Evolutionary conservation across 1,140 invertebrate genomes (phyloP), one percentile per base, ranked within the genome.

Genomic region (Plectus sambesii): DNA sequence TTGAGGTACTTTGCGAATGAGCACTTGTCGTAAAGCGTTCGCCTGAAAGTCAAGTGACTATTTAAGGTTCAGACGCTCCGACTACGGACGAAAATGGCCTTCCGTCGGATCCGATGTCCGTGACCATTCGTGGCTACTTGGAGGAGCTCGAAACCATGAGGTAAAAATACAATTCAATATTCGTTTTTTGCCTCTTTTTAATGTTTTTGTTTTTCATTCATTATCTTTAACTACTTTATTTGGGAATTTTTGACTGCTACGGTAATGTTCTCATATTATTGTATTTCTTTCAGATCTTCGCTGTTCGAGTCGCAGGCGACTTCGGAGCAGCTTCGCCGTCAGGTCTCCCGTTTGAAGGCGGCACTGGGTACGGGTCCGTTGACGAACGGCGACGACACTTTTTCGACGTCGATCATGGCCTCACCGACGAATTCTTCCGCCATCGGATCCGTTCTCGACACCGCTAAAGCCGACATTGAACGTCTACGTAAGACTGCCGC

Each of bases 61-160:
- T n/a, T n/a, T n/a, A n/a, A n/a, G n/a, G n/a, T n/a, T n/a, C n/a
- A n/a, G n/a, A n/a, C n/a, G n/a, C n/a, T n/a, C n/a, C n/a, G n/a
- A n/a, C n/a, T n/a, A 9, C 26, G 29, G 22, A 5, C 8, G 35
- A 25, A 33, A 12, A 37, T 23, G 35, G 23, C 19, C 22, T 17
- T 78, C 15, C 75, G 73, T 26, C 86, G 83, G 82, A 73, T 80
- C 37, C 73, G 54, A 78, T 87, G 5, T 76, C 77, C 2, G 77
- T 79, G 54, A 74, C 87, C 61, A 76, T 85, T 9, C 78, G 84
- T 66, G 81, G 79, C 2, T 96, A 96, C 69, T 71, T 92, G 12
- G 79, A 79, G 63, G 88, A 96, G 74, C 87, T 93, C 55, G 89
- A 94, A 72, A 83, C 88, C 47, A 69, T 94, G 2, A 75, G 84